These are phyloP conservation scores for Gortyna flavago DNA, from an alignment of 2,888 invertebrate genomes.

Conservation along the genomic window DNA sequence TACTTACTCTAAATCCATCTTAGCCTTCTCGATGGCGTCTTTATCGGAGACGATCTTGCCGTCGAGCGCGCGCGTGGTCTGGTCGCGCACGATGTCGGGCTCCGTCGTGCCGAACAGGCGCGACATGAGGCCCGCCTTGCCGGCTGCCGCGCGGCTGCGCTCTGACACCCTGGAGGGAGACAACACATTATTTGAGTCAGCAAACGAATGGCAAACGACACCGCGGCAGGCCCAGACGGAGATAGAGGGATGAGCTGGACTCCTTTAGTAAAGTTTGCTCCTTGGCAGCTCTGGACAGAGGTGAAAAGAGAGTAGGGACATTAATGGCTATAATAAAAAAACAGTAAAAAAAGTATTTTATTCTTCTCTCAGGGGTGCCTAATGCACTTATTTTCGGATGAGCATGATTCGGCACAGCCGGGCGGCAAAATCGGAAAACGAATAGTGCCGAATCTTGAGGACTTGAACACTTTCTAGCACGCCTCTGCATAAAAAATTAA, in stretches of 20 bases:
- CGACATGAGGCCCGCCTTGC: conserved; percentile 93
- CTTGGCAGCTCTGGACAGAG: too few species aligned
- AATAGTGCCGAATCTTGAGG: neutral
- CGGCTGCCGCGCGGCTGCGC: conserved; percentile 90
- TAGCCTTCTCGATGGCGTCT: conserved; percentile 89
- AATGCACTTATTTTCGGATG: too few species aligned
- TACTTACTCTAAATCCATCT: conserved; percentile 91
- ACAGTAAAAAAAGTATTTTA: neutral
- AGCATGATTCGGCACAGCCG: neutral
- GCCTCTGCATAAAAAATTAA: neutral
- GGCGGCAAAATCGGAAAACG: neutral
- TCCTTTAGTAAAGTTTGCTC: too few species aligned
- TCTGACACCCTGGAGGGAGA: conserved; percentile 85
- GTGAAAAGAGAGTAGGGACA: too few species aligned
- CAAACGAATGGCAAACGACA: neutral
- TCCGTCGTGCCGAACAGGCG: conserved; percentile 93
- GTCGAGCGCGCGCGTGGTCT: conserved; percentile 92
- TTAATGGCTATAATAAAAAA: too few species aligned
- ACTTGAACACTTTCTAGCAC: neutral
- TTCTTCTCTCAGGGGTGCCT: neutral
- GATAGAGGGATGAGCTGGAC: too few species aligned
- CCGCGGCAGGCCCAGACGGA: too few species aligned
- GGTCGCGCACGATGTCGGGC: conserved; percentile 93
- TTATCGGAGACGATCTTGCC: conserved; percentile 91
- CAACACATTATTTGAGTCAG: neutral